Evolutionary conservation across 2,113 vertebrate species (phyloP).

Genomic region (Chaetura pelagica): DNA sequence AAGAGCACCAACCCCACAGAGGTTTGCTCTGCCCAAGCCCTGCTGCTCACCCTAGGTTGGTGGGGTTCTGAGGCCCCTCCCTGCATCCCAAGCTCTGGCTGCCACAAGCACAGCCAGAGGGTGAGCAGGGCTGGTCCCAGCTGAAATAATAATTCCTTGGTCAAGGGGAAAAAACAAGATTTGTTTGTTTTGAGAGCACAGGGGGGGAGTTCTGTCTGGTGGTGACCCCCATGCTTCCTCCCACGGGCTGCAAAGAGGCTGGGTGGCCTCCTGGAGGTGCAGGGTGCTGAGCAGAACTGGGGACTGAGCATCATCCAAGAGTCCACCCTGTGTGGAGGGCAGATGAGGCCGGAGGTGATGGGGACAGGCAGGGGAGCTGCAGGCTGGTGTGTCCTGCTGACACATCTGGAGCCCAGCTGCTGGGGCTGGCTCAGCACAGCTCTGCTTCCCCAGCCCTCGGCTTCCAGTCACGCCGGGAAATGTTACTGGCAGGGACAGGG

Average conservation of each 20-base stretch:
- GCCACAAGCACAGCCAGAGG: neutral
- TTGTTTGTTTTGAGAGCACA: neutral
- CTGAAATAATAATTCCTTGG: neutral
- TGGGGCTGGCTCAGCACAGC: neutral
- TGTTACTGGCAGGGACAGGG: neutral
- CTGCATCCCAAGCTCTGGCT: neutral
- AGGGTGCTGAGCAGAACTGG: neutral
- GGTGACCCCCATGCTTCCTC: neutral
- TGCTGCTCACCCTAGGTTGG: neutral
- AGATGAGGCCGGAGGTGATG: neutral
- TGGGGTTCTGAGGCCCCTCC: neutral
- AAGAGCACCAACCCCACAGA: neutral
- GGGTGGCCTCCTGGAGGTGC: accelerated
- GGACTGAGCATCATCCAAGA: neutral
- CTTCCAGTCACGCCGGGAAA: neutral
- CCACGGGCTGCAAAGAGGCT: accelerated
- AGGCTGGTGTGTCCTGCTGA: neutral
- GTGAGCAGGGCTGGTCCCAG: neutral
- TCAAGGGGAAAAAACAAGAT: neutral
- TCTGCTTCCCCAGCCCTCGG: neutral
- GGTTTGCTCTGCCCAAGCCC: neutral
- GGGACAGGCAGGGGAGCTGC: neutral
- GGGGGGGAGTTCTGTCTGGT: neutral
- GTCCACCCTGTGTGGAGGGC: accelerated
- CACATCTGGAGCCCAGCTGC: constrained; percentile 58